Evolutionary conservation across 1,140 invertebrate genomes (phyloP).

Genomic region (Bicyclus anynana): DNA sequence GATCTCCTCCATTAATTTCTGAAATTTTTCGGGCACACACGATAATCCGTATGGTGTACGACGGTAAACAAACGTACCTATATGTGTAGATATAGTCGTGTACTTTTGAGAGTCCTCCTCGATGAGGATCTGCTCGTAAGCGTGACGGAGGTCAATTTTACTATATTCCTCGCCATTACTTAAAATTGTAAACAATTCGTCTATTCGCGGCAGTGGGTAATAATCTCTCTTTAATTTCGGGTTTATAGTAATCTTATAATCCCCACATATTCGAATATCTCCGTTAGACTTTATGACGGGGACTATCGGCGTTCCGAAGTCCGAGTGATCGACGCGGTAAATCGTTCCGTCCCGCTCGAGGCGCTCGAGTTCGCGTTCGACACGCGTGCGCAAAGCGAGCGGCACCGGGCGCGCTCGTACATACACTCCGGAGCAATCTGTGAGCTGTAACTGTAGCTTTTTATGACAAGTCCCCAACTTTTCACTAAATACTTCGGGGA

Average conservation of each 20-base stretch:
- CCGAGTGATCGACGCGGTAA: not conserved
- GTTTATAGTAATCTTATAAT: not conserved
- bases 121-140: not conserved
- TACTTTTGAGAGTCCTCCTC: not conserved
- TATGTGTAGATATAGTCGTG: not conserved
- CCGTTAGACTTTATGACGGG: not conserved
- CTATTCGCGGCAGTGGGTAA: not conserved
- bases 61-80: constrained; percentile 35
- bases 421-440: constrained; percentile 23
- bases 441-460: constrained; percentile 14
- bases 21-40: constrained; percentile 43
- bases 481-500: constrained; percentile 21
- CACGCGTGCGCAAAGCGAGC: not conserved
- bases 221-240: not conserved
- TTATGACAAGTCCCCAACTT: not conserved
- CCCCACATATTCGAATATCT: not conserved
- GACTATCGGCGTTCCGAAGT: not conserved
- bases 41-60: constrained; percentile 39
- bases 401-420: constrained; percentile 5
- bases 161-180: not conserved
- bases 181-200: not conserved
- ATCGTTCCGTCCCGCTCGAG: not conserved
- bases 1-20: constrained; percentile 42
- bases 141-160: not conserved
- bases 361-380: not conserved